Conservation (phyloP, 2,888 invertebrate species). For the Mamestra brassicae region DNA sequence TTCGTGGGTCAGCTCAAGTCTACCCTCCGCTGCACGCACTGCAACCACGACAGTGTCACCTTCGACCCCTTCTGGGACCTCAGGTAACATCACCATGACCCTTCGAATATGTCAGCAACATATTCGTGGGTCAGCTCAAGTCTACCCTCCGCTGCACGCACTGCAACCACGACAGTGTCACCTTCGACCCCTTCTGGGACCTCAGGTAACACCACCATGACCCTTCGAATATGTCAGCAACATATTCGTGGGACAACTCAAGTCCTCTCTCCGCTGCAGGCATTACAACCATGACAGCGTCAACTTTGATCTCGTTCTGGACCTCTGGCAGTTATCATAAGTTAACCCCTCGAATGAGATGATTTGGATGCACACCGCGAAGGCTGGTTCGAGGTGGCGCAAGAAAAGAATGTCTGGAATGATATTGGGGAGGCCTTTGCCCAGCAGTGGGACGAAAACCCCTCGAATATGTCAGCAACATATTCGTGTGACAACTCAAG, state of each 20-base stretch:
- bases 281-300: constrained; percentile 97
- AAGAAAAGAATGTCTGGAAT: too few species aligned
- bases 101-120: background rate
- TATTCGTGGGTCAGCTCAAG: constrained; percentile 97
- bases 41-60: constrained; percentile 97
- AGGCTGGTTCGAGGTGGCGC: too few species aligned
- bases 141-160: constrained; percentile 97
- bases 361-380: too few species aligned
- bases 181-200: constrained; percentile 99
- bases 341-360: too few species aligned
- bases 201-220: too few species aligned
- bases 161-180: constrained; percentile 97
- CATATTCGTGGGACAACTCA: constrained; percentile 97
- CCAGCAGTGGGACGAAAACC: background rate
- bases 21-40: constrained; percentile 96
- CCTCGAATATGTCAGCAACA: background rate
- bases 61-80: constrained; percentile 99
- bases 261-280: constrained; percentile 97
- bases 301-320: constrained; percentile 99
- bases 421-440: too few species aligned
- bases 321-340: constrained; percentile 78
- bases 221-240: too few species aligned
- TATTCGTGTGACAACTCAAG: constrained; percentile 97
- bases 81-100: background rate
- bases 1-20: constrained; percentile 98